Percentiles rank a stretch among this genome's conserved stretches.
phyloP scores from a whole-genome alignment of 2,888 invertebrate species.

The Andrena praecox region DNA sequence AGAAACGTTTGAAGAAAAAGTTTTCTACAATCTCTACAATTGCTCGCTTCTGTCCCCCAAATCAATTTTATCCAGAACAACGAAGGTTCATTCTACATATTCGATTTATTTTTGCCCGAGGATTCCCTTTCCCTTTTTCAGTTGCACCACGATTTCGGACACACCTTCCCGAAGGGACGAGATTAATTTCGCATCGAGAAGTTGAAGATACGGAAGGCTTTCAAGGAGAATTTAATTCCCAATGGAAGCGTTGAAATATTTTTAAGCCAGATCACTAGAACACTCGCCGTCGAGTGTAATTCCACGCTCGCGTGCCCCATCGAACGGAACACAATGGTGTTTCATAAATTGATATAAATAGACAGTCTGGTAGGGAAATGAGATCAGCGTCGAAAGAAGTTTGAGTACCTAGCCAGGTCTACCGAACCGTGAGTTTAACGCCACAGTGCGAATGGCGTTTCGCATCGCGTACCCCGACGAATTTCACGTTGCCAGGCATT shows the following conservation, averaged over 20 bases:
- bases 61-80: no score
- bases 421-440: conserved; percentile 15
- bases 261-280: background rate
- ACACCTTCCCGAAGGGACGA: no score
- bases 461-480: background rate
- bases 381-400: conserved; percentile 41
- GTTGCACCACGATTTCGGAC: no score
- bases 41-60: no score
- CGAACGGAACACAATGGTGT: conserved; percentile 11
- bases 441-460: background rate
- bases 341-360: conserved; percentile 35
- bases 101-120: no score
- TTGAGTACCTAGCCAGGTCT: conserved; percentile 9
- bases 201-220: no score
- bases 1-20: no score
- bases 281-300: background rate
- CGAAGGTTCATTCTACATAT: no score
- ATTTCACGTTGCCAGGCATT: conserved; percentile 18
- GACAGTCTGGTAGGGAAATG: background rate
- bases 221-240: no score
- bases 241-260: background rate
- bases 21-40: no score
- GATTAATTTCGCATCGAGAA: no score
- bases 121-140: no score
- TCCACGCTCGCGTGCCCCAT: background rate